Conservation (phyloP, 2,888 invertebrate species). For the Sinhomidia bicolor region DNA sequence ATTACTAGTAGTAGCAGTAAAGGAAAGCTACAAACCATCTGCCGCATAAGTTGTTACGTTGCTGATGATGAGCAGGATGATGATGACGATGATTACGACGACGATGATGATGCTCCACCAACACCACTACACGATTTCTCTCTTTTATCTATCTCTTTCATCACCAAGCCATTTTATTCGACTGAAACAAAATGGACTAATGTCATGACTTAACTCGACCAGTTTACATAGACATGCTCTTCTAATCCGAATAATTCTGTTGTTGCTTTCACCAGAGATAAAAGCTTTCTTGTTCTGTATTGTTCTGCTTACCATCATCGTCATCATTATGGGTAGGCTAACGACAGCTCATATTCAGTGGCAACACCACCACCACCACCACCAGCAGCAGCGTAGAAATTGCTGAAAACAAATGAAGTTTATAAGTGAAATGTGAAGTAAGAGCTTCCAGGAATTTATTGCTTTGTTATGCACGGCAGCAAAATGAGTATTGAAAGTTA, state of each 20-base stretch:
- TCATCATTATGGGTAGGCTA: background rate
- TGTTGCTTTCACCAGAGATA: constrained; percentile 25
- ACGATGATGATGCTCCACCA: background rate
- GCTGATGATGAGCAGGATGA: background rate
- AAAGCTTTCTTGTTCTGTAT: background rate
- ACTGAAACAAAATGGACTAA: background rate
- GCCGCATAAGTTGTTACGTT: background rate
- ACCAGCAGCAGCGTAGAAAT: background rate
- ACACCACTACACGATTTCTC: background rate
- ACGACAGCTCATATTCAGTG: background rate
- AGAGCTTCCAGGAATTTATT: no score
- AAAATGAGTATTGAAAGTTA: no score
- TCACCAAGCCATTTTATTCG: background rate
- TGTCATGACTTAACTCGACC: background rate
- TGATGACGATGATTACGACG: no score
- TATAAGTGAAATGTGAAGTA: background rate
- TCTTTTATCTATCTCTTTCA: background rate
- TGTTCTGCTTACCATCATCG: background rate
- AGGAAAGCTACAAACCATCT: constrained; percentile 8
- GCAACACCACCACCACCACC: no score
- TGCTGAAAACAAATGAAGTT: background rate
- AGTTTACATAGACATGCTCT: background rate
- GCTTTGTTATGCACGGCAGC: no score
- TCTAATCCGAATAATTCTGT: constrained; percentile 14
- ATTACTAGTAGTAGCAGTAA: no score